A percentile compares a stretch with the other conserved stretches of the same genome.
These are phyloP conservation scores for Stenchaetothrips biformis DNA, from an alignment of 2,888 invertebrate species.

Conservation along the genomic window DNA sequence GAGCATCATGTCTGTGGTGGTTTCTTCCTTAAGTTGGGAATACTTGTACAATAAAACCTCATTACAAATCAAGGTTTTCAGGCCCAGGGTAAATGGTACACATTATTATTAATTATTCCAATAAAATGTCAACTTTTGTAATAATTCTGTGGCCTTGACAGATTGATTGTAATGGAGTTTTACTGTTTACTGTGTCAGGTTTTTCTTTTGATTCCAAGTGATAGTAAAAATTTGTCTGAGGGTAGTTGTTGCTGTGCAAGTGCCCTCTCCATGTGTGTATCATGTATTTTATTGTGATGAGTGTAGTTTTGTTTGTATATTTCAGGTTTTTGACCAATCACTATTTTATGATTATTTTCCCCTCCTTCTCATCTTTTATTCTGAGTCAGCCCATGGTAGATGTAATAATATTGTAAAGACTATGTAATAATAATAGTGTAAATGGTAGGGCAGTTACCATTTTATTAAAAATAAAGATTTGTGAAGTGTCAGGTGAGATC, in stretches of 20 bases:
- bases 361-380: neutral
- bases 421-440: neutral
- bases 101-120: too few relatives aligned
- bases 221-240: neutral
- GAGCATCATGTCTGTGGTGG: neutral
- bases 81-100: too few relatives aligned
- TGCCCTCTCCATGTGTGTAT: neutral
- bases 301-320: slow-evolving; percentile 13
- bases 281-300: neutral
- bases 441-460: slow-evolving; percentile 20
- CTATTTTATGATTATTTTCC: slow-evolving; percentile 1
- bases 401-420: neutral
- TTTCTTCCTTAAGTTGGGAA: too few relatives aligned
- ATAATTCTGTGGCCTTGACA: neutral
- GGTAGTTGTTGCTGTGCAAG: neutral
- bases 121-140: neutral
- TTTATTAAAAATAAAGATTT: slow-evolving; percentile 4
- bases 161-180: neutral
- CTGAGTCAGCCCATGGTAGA: neutral
- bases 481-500: neutral
- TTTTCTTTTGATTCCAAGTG: neutral
- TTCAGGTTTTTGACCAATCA: slow-evolving; percentile 11
- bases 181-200: neutral
- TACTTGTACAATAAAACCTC: too few relatives aligned
- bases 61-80: too few relatives aligned